phyloP scores from a whole-genome alignment of 1,140 invertebrate genomes.

The Phenacoccus solenopsis region DNA sequence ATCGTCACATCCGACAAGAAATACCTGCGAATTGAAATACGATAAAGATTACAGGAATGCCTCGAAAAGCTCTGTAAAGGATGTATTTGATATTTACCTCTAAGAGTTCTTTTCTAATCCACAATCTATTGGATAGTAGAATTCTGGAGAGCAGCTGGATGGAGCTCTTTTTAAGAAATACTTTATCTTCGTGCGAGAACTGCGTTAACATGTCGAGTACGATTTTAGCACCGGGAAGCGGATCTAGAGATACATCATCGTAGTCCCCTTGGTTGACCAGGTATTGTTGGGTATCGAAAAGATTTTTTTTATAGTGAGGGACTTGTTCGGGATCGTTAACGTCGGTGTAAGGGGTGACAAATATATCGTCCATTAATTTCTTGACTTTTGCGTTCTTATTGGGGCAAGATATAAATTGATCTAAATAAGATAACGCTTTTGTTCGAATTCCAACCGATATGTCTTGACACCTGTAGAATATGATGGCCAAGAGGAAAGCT shows the following conservation, averaged over 20 bases:
- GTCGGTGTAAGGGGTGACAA: slow-evolving; percentile 30
- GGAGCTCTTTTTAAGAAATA: background rate
- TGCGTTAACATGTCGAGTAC: background rate
- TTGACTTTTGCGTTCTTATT: slow-evolving; percentile 29
- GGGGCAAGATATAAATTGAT: slow-evolving; percentile 36
- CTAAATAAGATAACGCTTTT: slow-evolving; percentile 41
- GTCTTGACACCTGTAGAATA: slow-evolving; percentile 42
- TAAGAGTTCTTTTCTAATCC: background rate
- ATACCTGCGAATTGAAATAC: slow-evolving; percentile 30
- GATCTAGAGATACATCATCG: background rate
- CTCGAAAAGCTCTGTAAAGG: background rate
- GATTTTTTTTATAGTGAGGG: slow-evolving; percentile 6
- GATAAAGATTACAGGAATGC: no score
- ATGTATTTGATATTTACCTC: background rate
- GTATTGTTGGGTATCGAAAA: slow-evolving; percentile 24
- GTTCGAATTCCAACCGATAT: slow-evolving; percentile 42
- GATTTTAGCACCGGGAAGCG: background rate
- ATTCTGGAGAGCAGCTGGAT: background rate
- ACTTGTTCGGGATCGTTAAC: background rate
- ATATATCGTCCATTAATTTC: slow-evolving; percentile 36
- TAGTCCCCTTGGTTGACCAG: slow-evolving; percentile 9
- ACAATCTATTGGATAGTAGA: background rate
- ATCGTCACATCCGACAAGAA: slow-evolving; percentile 42
- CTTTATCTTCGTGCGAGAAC: slow-evolving; percentile 7
- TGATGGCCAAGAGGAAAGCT: slow-evolving; percentile 37